phyloP scores from a whole-genome alignment of 2,113 vertebrate species.

The Pterocles burchelli region DNA sequence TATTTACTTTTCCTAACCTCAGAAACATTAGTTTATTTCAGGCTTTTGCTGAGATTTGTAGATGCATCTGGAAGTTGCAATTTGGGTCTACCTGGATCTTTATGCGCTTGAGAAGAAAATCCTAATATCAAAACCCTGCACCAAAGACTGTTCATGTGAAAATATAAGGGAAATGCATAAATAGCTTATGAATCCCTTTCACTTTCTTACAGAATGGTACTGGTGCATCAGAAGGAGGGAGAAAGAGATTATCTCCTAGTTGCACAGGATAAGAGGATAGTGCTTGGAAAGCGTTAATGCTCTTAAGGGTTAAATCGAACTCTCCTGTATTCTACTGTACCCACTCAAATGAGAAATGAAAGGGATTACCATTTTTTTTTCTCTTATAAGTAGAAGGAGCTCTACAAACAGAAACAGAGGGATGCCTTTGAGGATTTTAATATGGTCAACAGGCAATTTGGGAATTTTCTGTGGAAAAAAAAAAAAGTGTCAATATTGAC shows the following conservation, averaged over 20 bases:
- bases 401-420: not conserved
- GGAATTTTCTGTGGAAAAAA: not conserved
- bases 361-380: not conserved
- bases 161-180: not conserved
- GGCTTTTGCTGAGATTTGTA: not conserved
- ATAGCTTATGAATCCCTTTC: not conserved
- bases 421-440: not conserved
- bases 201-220: not conserved
- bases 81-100: not conserved
- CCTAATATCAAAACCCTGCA: not conserved
- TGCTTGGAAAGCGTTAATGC: not conserved
- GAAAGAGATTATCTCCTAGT: not conserved
- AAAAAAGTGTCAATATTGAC: not conserved
- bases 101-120: not conserved
- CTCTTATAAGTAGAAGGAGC: not conserved
- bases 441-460: not conserved
- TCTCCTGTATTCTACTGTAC: not conserved
- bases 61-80: not conserved
- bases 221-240: not conserved
- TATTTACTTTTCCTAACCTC: not conserved
- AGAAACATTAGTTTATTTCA: not conserved
- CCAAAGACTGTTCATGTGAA: not conserved
- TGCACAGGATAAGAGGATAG: not conserved
- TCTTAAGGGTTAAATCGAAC: not conserved
- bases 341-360: not conserved